Percentiles rank a stretch among this genome's conserved stretches.
Conservation (phyloP, 2,113 vertebrate species). For the Ovis aries region ARS-UI_Ramb_v3.0 NC_056072.1:25885501-25886000, state of each 20-base stretch:
- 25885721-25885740: slow-evolving; percentile 7
- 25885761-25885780: not conserved
- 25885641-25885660: slow-evolving; percentile 32
- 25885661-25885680: slow-evolving; percentile 17
- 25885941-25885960: not conserved
- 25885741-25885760: not conserved
- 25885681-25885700: slow-evolving; percentile 32
- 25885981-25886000: not conserved
- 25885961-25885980: not conserved
- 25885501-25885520: slow-evolving; percentile 28
- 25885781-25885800: not conserved
- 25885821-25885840: not conserved
- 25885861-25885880: not conserved
- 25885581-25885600: not conserved
- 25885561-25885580: slow-evolving; percentile 49
- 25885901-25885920: not conserved
- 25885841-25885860: not conserved
- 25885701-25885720: slow-evolving; percentile 13
- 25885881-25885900: not conserved
- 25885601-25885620: not conserved
- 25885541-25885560: slow-evolving; percentile 42
- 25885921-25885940: not conserved
- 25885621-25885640: slow-evolving; percentile 20
- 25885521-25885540: slow-evolving; percentile 29
- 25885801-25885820: not conserved